Evolutionary conservation across 2,888 invertebrate genomes (phyloP), one percentile per base, ranked within the genome.

Genomic region (Sinohyriopsis cumingii): DNA sequence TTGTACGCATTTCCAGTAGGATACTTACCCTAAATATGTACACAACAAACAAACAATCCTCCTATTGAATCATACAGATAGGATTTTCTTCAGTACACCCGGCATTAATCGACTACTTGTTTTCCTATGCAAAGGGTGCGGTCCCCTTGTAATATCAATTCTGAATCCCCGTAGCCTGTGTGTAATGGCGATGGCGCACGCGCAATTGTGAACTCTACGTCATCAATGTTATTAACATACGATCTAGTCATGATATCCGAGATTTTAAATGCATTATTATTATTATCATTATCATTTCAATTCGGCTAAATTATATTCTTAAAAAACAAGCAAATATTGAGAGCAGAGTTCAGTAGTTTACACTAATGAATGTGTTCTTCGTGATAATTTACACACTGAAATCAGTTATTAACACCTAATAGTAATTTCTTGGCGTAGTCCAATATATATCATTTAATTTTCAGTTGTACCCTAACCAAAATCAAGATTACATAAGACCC

Each of bases 161-260:
- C 63, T 63, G 64, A 73, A 77, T 69, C 80, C 85, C 86, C 84
- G 82, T 81, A 84, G 77, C 78, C 69, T 63, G 72, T 54, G 63
- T 62, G 71, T 69, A 62, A 63, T 65, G 25, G 65, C 15, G 24
- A 65, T 28, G 71, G 78, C 84, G 85, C 84, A 80, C 80, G 84
- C 85, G 82, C 81, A 72, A 54, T 54, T 55, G 53, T 56, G 60
- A 61, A 63, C 45, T 54, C 71, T 73, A 79, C 77, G 77, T 72
- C 75, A 79, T 65, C 70, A 22, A 68, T 45, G 9, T 77, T 65
- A 79, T 79, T 79, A 79, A 73, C 79, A 79, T 79, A 76, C 69
- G 0, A 57, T 3, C 45, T 15, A 2, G 9, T 12, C 9, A 45
- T 45, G 12, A 12, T 12, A 15, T 12, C 3, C 12, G 45, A 45